phyloP scores from a whole-genome alignment of 1,140 invertebrate genomes.

The Atta texana region DNA sequence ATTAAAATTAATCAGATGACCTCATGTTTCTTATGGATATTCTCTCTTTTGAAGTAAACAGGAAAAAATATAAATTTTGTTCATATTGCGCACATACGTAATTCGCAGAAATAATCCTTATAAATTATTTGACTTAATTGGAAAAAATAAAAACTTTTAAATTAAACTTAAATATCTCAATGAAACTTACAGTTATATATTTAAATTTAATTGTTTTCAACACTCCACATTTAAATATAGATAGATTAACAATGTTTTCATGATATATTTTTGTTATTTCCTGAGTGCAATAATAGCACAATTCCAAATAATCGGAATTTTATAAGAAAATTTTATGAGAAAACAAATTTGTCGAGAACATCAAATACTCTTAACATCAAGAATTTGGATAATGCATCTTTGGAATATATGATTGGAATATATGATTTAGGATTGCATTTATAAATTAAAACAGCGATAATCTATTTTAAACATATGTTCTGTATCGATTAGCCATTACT shows the following conservation, averaged over 20 bases:
- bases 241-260: neutral
- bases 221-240: neutral
- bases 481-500: neutral
- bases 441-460: constrained; percentile 7
- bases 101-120: neutral
- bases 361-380: neutral
- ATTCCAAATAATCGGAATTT: neutral
- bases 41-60: neutral
- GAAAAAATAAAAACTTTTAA: neutral
- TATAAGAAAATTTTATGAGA: neutral
- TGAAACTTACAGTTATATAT: neutral
- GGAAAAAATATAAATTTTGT: neutral
- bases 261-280: neutral
- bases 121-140: neutral
- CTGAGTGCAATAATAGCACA: neutral
- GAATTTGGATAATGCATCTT: neutral
- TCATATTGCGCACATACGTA: neutral
- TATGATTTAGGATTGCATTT: neutral
- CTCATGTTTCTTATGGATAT: neutral
- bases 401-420: neutral
- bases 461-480: constrained; percentile 29
- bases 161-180: neutral
- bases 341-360: neutral
- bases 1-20: neutral
- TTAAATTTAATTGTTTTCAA: neutral